Evolutionary conservation across 1,140 invertebrate genomes (phyloP).

Genomic region (Neomicropteryx cornuta): DNA sequence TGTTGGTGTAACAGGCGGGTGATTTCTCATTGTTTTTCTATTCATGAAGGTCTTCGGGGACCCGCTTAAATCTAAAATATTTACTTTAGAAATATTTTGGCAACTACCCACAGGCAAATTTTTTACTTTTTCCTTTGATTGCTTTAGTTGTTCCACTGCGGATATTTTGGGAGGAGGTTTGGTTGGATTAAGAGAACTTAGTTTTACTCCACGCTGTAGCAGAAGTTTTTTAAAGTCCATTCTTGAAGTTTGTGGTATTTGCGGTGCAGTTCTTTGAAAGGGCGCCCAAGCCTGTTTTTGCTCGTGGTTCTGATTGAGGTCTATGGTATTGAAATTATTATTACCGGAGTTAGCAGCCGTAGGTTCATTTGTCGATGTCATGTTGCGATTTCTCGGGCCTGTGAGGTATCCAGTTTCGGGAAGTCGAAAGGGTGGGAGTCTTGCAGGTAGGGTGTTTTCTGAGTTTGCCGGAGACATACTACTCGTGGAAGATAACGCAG

Average conservation of each 20-base stretch:
- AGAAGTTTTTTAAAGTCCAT: slow-evolving; percentile 75
- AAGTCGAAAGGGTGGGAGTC: slow-evolving; percentile 30
- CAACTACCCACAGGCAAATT: slow-evolving; percentile 6
- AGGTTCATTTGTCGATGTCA: no score
- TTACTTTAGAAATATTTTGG: slow-evolving; percentile 35
- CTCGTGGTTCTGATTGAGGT: no score
- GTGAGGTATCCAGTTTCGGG: slow-evolving; percentile 45
- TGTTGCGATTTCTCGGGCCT: slow-evolving; percentile 37
- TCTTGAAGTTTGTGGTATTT: slow-evolving; percentile 53
- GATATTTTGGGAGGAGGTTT: slow-evolving; percentile 53
- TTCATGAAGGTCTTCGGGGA: slow-evolving; percentile 54
- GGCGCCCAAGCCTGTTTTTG: no score
- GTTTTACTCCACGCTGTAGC: slow-evolving; percentile 51
- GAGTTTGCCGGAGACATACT: slow-evolving; percentile 40
- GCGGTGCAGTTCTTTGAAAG: no score
- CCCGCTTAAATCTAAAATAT: slow-evolving; percentile 50
- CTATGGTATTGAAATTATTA: slow-evolving; percentile 19
- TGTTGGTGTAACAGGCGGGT: slow-evolving; percentile 37
- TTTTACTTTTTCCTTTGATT: slow-evolving; percentile 47
- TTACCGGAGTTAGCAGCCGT: slow-evolving; percentile 41
- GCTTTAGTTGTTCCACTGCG: slow-evolving; percentile 71
- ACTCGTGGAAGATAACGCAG: slow-evolving; percentile 35
- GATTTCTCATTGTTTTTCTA: slow-evolving; percentile 42
- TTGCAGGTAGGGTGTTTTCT: slow-evolving; percentile 32
- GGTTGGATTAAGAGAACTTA: slow-evolving; percentile 42